phyloP scores from a whole-genome alignment of 2,797 vertebrate genomes.

The Acomys russatus region DNA sequence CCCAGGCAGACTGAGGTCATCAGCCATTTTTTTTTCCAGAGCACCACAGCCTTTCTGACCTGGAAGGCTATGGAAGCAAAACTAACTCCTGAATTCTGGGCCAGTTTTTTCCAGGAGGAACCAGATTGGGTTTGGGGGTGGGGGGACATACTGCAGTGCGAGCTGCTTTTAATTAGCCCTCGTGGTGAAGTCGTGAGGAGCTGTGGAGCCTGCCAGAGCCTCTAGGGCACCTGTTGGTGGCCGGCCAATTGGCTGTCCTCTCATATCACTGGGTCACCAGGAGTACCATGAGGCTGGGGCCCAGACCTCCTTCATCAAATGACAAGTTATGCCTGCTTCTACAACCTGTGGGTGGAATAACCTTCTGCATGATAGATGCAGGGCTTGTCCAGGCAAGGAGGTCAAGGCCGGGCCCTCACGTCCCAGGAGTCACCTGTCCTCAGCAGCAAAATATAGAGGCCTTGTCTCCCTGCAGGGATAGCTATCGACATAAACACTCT shows the following conservation, averaged over 20 bases:
- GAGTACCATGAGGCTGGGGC: not conserved
- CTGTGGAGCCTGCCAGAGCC: not conserved
- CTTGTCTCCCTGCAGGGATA: rapidly evolving
- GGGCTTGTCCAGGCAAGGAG: not conserved
- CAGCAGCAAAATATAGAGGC: not conserved
- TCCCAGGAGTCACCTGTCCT: no score
- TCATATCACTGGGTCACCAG: rapidly evolving
- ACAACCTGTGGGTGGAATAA: not conserved
- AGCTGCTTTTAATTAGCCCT: not conserved
- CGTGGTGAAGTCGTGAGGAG: rapidly evolving
- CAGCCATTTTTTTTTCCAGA: no score
- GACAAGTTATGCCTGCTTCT: rapidly evolving
- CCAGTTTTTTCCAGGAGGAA: rapidly evolving
- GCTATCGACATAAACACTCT: not conserved
- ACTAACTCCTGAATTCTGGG: not conserved
- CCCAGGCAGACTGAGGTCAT: rapidly evolving
- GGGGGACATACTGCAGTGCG: not conserved
- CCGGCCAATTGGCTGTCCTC: not conserved
- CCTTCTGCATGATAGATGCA: no score
- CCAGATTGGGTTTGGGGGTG: not conserved
- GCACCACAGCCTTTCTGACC: no score
- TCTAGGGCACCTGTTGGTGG: not conserved
- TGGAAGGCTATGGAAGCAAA: not conserved
- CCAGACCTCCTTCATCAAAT: rapidly evolving
- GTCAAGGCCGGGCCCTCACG: not conserved